phyloP scores from a whole-genome alignment of 1,140 invertebrate genomes.

The Lycorma delicatula region DNA sequence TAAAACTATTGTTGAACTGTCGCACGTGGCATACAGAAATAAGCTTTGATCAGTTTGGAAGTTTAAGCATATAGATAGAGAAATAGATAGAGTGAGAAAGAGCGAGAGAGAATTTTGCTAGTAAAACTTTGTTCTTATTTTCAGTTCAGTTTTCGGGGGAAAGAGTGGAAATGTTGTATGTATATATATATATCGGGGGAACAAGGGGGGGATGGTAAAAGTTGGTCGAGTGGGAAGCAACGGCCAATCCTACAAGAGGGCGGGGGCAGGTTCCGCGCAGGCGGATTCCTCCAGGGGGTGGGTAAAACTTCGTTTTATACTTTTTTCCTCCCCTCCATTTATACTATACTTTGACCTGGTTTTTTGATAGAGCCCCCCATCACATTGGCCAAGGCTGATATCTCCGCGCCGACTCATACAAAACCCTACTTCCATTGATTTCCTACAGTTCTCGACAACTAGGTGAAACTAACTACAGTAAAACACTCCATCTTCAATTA shows the following conservation, averaged over 20 bases:
- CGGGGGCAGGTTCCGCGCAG: not conserved
- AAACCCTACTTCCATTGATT: not conserved
- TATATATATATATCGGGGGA: too few species aligned
- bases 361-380: not conserved
- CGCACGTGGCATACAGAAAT: too few species aligned
- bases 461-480: slow-evolving; percentile 7
- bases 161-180: too few species aligned
- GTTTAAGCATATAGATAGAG: too few species aligned
- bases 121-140: slow-evolving; percentile 6
- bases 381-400: not conserved
- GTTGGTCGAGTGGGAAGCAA: not conserved
- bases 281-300: not conserved
- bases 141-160: too few species aligned
- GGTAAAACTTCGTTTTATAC: slow-evolving; percentile 1
- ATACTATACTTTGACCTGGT: slow-evolving; percentile 2
- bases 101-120: not conserved
- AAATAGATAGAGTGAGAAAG: too few species aligned
- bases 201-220: slow-evolving; percentile 1
- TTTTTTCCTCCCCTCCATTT: not conserved
- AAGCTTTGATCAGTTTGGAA: too few species aligned
- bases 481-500: too few species aligned
- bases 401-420: not conserved
- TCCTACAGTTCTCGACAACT: not conserved
- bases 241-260: not conserved
- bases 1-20: too few species aligned